These are phyloP conservation scores for Microcebus ravelobensis DNA, from an alignment of 2,113 vertebrate genomes.

Conservation along the genomic window DNA sequence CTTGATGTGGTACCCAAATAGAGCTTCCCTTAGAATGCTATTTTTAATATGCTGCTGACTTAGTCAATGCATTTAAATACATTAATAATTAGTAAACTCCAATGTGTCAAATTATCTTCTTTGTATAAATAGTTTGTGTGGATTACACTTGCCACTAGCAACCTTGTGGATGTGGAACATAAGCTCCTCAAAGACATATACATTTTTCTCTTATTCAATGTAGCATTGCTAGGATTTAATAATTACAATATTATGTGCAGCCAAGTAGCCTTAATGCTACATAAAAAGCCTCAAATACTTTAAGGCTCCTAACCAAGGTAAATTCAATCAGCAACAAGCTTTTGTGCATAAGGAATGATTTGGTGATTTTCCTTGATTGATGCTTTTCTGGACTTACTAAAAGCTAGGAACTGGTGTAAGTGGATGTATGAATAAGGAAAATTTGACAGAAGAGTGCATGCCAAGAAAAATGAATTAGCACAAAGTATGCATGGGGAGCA, in stretches of 20 bases:
- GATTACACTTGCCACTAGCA: constrained; percentile 1
- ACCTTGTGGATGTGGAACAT: constrained; percentile 56
- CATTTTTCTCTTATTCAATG: constrained; percentile 29
- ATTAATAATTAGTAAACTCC: constrained; percentile 34
- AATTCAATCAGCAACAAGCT: constrained; percentile 67
- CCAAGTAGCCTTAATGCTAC: constrained; percentile 69
- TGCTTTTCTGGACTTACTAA: constrained; percentile 75
- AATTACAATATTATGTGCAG: constrained; percentile 55
- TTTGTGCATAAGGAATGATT: constrained; percentile 69
- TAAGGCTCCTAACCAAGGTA: constrained; percentile 72
- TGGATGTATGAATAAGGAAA: constrained; percentile 54
- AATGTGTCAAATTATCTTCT: constrained; percentile 1
- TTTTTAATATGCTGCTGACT: not conserved
- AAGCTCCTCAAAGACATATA: constrained; percentile 18
- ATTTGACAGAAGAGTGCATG: constrained; percentile 54
- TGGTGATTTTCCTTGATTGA: constrained; percentile 72
- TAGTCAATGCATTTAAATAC: not conserved
- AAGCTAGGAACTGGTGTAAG: constrained; percentile 69
- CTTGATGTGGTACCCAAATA: not conserved
- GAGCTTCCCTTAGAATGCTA: not conserved
- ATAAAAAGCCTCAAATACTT: constrained; percentile 71
- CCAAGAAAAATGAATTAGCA: constrained; percentile 29
- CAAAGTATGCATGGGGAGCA: not conserved
- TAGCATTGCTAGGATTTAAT: constrained; percentile 55
- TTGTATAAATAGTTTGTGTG: not conserved